A percentile compares a stretch with the other conserved stretches of the same genome.
These are phyloP conservation scores for Alviniconcha marisindica DNA, from an alignment of 1,140 invertebrate species.

Conservation along the genomic window DNA sequence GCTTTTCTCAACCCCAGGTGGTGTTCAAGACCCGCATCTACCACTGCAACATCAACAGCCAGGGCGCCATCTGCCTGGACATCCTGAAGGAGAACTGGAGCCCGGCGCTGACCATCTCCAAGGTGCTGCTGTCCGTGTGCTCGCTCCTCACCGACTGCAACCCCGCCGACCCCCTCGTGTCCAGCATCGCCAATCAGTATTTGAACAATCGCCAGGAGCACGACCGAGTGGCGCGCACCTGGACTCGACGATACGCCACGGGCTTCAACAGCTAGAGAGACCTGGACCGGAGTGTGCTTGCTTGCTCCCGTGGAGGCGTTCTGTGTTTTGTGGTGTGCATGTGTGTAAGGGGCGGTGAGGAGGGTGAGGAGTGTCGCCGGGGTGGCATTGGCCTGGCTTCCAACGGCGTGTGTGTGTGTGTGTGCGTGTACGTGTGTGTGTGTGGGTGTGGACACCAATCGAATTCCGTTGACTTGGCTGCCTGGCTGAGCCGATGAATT, in stretches of 20 bases:
- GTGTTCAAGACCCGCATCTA: constrained; percentile 86
- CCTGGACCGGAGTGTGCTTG: neutral
- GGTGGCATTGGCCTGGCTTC: no score
- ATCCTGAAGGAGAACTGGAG: constrained; percentile 77
- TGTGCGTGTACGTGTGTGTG: neutral
- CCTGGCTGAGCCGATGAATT: no score
- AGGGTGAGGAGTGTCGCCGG: no score
- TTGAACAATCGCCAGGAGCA: constrained; percentile 98
- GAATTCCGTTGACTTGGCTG: no score
- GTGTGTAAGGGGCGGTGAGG: no score
- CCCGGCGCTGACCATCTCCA: constrained; percentile 75
- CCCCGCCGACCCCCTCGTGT: constrained; percentile 95
- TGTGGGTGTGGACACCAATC: neutral
- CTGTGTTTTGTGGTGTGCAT: no score
- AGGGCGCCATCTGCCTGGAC: constrained; percentile 76
- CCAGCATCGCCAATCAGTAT: constrained; percentile 98
- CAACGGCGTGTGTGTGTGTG: no score
- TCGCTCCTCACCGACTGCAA: constrained; percentile 86
- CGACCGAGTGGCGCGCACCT: constrained; percentile 96
- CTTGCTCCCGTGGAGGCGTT: neutral
- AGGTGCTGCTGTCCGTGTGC: constrained; percentile 82
- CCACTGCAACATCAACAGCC: constrained; percentile 76
- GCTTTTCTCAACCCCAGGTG: no score
- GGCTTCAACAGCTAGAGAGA: constrained; percentile 75
- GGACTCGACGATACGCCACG: constrained; percentile 98